Percentiles rank a stretch among this genome's conserved stretches.
phyloP scores from a whole-genome alignment of 2,888 invertebrate genomes.

The Proisotoma minuta region DNA sequence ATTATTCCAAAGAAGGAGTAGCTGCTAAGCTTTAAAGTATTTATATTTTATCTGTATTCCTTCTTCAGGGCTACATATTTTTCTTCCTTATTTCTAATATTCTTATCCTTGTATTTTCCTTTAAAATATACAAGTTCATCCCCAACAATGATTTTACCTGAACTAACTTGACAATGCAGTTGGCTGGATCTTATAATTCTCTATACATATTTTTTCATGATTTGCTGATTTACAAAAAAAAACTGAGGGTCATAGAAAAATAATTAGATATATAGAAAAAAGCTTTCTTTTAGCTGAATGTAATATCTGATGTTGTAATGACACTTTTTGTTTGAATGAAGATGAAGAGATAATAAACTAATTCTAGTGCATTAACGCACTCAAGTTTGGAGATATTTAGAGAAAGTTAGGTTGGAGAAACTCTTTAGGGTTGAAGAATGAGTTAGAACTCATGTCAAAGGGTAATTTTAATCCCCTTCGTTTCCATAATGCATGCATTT shows the following conservation, averaged over 20 bases:
- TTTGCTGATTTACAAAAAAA: no score
- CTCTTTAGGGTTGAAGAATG: background rate
- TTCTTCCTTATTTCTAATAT: background rate
- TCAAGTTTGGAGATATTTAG: background rate
- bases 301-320: no score
- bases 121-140: no score
- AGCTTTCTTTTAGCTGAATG: no score
- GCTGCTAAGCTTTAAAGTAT: background rate
- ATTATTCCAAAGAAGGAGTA: background rate
- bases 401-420: background rate
- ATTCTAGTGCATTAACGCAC: background rate
- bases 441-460: conserved; percentile 2
- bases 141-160: no score
- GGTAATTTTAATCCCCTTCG: conserved; percentile 7
- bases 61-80: background rate
- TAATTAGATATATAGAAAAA: no score
- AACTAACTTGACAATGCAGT: no score
- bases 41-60: background rate
- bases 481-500: conserved; percentile 3
- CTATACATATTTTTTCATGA: no score
- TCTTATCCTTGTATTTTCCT: no score
- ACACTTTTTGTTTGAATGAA: conserved; percentile 2
- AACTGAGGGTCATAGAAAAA: no score
- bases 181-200: no score
- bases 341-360: conserved; percentile 1